Evolutionary conservation across 2,888 invertebrate genomes (phyloP), one percentile per base, ranked within the genome.

Genomic region (Notocelia uddmanniana): DNA sequence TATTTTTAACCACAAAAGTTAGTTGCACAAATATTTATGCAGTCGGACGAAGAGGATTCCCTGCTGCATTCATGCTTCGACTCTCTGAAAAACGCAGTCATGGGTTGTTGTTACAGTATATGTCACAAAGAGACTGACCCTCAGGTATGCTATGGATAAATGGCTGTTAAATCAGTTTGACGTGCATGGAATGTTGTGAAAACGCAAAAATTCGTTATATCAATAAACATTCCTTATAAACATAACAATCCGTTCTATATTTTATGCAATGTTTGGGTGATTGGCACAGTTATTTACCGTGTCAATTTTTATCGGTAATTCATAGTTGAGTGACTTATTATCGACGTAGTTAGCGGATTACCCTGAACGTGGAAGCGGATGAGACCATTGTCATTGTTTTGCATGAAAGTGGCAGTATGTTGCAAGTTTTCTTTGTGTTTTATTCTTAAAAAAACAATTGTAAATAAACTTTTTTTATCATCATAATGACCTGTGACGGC

Each of bases 21-120:
- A 86, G 85, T 85, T 85, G 84, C 82, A 86, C 81, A 88, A 90
- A 89, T 83, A 92, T 88, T 89, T 87, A 93, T 93, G 93, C 93
- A 93, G 92, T 87, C 92, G 74, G 88, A 89, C 85, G 89, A 89
- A 74, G 92, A 91, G 79, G 91, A 91, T 80, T 85, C 83, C 78
- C 78, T 88, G 81, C 81, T 92, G 89, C 92, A 91, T 90, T 92
- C 92, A 91, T 93, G 93, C 89, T 93, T 92, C 89, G 88, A 89
- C 79, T 91, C 91, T 73, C 79, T 93, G 75, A 93, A 89, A 83
- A 91, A 76, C 80, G 89, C 92, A 83, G 91, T 91, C 84, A 96
- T 95, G 96, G 96, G 96, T 80, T 96, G 96, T 88, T 96, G 96
- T 87, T 96, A 96, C 87, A 96, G 96, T 89, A 95, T 96, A 81